A percentile compares a stretch with the other conserved stretches of the same genome.
Conservation (phyloP, 1,140 invertebrate genomes). For the Drosophila kohkoa region DNA sequence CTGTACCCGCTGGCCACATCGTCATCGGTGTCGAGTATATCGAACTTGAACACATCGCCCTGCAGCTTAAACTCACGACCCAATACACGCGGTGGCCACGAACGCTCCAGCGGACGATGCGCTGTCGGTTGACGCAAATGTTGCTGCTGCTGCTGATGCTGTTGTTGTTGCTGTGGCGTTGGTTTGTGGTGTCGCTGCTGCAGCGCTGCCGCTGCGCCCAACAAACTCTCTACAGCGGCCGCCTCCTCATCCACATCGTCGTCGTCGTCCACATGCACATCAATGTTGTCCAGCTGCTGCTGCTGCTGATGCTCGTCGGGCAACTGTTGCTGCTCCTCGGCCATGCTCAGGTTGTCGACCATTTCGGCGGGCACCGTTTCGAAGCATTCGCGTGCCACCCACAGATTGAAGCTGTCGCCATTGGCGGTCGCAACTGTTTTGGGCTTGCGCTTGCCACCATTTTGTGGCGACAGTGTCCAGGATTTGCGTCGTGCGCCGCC, state of each 20-base stretch:
- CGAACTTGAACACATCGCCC: constrained; percentile 90
- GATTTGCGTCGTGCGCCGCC: constrained; percentile 79
- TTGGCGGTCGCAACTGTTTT: constrained; percentile 44
- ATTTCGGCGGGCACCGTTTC: constrained; percentile 81
- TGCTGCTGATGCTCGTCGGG: constrained; percentile 34
- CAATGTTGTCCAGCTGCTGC: constrained; percentile 32
- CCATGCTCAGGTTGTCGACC: constrained; percentile 65
- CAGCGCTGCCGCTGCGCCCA: constrained; percentile 74
- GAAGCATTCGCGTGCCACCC: constrained; percentile 82
- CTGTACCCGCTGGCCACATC: constrained; percentile 36
- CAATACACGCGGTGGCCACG: constrained; percentile 85
- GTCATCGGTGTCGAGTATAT: constrained; percentile 89
- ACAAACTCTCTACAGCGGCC: constrained; percentile 74
- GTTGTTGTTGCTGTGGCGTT: constrained; percentile 31
- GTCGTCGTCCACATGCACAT: constrained; percentile 33
- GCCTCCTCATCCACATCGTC: constrained; percentile 73
- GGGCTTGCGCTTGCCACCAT: constrained; percentile 63
- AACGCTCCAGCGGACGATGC: constrained; percentile 87
- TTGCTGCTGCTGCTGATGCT: constrained; percentile 65
- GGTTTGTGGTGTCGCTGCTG: constrained; percentile 48
- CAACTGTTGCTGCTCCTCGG: constrained; percentile 59
- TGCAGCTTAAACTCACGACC: constrained; percentile 84
- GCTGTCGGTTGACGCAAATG: constrained; percentile 74
- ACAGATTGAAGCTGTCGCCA: constrained; percentile 74
- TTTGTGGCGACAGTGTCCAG: constrained; percentile 79